A percentile compares a stretch with the other conserved stretches of the same genome.
Conservation (phyloP, 2,888 invertebrate genomes). For the Mechanitis mazaeus region DNA sequence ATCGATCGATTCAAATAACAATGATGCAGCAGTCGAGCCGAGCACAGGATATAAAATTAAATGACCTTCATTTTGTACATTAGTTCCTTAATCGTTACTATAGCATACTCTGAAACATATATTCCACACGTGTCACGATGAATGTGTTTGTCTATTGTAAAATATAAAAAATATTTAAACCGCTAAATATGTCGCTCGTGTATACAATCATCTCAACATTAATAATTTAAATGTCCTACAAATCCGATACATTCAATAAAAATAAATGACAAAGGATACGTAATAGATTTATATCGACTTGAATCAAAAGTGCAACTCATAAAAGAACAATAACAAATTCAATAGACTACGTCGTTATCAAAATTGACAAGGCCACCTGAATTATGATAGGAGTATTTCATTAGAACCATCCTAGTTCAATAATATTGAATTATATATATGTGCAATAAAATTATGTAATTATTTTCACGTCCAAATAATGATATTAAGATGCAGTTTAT, state of each 20-base stretch:
- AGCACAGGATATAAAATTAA: constrained; percentile 28
- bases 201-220: too few relatives aligned
- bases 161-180: too few relatives aligned
- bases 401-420: constrained; percentile 54
- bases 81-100: constrained; percentile 30
- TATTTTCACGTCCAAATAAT: too few relatives aligned
- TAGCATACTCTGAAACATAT: not conserved
- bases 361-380: constrained; percentile 59
- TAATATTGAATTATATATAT: constrained; percentile 12
- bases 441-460: not conserved
- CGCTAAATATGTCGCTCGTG: too few relatives aligned
- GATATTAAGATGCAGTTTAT: too few relatives aligned
- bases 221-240: too few relatives aligned
- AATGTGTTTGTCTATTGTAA: not conserved
- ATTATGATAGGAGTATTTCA: constrained; percentile 50
- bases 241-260: constrained; percentile 2
- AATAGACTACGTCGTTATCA: constrained; percentile 53
- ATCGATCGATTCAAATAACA: constrained; percentile 32
- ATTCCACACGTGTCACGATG: not conserved
- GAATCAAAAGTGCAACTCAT: constrained; percentile 42
- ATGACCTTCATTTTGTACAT: constrained; percentile 34
- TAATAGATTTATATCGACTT: not conserved
- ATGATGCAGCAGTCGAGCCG: constrained; percentile 30
- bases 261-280: not conserved
- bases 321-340: constrained; percentile 45